Evolutionary conservation across 2,113 vertebrate species (phyloP), one percentile per base, ranked within the genome.

Genomic region (Brachypteracias leptosomus): DNA sequence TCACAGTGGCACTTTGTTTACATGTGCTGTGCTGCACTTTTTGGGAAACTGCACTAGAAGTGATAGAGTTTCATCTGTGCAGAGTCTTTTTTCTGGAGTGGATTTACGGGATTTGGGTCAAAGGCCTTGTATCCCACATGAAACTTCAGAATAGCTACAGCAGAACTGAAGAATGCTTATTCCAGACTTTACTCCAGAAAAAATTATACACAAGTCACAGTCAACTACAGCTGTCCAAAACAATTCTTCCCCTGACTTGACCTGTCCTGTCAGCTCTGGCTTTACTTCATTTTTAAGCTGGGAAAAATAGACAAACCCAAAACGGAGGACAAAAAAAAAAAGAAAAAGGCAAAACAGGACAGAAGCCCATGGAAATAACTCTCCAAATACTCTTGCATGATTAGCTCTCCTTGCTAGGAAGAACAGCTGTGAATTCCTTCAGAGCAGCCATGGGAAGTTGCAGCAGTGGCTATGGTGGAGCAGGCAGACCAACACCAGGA

Each of bases 401-500:
- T 61, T 52, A 83, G 44, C 3, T 9, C 26, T 16, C 31, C 9
- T 25, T 79, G 5, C 29, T 44, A 35, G 24, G 36, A 35, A 11
- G 11, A 46, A 29, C 33, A 57, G 24, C 20, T 40, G 26, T 25
- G 13, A 70, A 44, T 5, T 33, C 62, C 47, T 55, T 42, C 8
- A 28, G 33, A 59, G 47, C 10, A 42, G 33, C 24, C 5, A 1
- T 5, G 33, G 11, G 51, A 68, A 57, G 14, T 4, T 61, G 31
- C 17, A 36, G 24, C 1, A 2, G 11, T 58, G 46, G 31, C 67
- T 2, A 3, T 26, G 36, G 13, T 38, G 46, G 16, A 65, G 31
- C 31, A 13, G 9, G 18, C 49, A 19, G 49, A 38, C 1, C 0
- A 0, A 16, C 44, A 31, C 3, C 11, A 4, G 18, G 5, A 9